Evolutionary conservation across 2,888 invertebrate species (phyloP), one percentile per base, ranked within the genome.

Genomic region (Pharmacophagus antenor): DNA sequence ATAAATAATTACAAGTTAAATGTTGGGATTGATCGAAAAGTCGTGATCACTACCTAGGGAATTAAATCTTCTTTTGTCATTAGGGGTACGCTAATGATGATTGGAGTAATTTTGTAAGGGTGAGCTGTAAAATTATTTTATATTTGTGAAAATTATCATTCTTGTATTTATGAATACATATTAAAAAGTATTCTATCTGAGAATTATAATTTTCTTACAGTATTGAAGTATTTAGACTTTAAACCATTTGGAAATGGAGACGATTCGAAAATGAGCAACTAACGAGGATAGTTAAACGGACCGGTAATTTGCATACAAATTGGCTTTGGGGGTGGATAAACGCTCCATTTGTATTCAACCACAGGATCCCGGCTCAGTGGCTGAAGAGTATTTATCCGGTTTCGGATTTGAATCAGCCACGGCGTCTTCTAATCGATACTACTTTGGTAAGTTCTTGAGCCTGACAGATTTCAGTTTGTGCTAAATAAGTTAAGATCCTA

Each of bases 311-410:
- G 80, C 90, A 89, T 90, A 88, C 89, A 90, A 86, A 90, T 89
- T 90, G 88, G 88, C 88, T 90, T 82, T 79, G 78, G 85, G 31
- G 87, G 87, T 84, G 88, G 88, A 88, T 90, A 89, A 90, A 88
- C 83, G 88, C 74, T 85, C 85, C 87, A 89, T 90, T 89, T 89
- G 90, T 89, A 89, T 90, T 89, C 89, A 84, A 86, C 88, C 87
- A 81, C 78, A 78, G 82, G 80, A 79, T 73, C 82, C 80, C 75
- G 73, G 83, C 83, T 88, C 84, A 80, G 83, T 83, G 80, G 84
- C 79, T 79, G 79, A 79, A 73, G 76, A 83, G 76, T 82, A 84
- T 88, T 88, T 87, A 88, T 87, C 82, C 82, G 83, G 84, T 85
- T 80, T 82, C 73, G 83, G 85, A 85, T 85, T 87, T 79, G 78